Evolutionary conservation across 1,140 invertebrate species (phyloP).

Genomic region (Diorhabda sublineata): DNA sequence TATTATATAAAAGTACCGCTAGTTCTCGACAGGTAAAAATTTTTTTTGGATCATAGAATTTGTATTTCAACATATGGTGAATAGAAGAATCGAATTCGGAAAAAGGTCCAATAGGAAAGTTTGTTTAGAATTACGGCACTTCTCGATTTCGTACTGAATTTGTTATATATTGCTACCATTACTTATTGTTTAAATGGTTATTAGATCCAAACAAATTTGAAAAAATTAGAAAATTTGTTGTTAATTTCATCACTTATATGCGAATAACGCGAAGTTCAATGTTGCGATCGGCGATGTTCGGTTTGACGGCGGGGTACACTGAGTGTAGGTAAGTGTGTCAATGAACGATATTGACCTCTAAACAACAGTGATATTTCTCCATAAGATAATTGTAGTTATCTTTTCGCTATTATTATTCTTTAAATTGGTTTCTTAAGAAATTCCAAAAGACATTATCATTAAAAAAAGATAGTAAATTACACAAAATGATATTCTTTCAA

Average conservation of each 20-base stretch:
- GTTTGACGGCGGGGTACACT: background rate
- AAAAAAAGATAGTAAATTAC: no score
- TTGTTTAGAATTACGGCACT: background rate
- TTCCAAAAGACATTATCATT: no score
- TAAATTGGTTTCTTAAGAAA: no score
- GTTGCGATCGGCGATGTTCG: background rate
- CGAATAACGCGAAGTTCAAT: background rate
- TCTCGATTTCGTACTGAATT: background rate
- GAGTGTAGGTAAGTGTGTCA: slow-evolving; percentile 1
- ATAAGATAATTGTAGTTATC: no score
- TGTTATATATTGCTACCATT: no score
- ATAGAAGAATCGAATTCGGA: slow-evolving; percentile 1
- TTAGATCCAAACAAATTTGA: no score
- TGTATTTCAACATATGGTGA: background rate
- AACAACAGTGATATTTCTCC: background rate
- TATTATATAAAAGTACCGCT: background rate
- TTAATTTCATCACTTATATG: no score
- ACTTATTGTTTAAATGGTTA: no score
- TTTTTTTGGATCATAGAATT: no score
- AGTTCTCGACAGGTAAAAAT: background rate
- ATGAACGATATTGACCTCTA: background rate
- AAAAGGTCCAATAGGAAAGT: background rate
- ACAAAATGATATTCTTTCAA: no score
- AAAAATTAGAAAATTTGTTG: no score
- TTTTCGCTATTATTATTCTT: no score